phyloP scores from a whole-genome alignment of 2,888 invertebrate species.

The Harmothoe impar region DNA sequence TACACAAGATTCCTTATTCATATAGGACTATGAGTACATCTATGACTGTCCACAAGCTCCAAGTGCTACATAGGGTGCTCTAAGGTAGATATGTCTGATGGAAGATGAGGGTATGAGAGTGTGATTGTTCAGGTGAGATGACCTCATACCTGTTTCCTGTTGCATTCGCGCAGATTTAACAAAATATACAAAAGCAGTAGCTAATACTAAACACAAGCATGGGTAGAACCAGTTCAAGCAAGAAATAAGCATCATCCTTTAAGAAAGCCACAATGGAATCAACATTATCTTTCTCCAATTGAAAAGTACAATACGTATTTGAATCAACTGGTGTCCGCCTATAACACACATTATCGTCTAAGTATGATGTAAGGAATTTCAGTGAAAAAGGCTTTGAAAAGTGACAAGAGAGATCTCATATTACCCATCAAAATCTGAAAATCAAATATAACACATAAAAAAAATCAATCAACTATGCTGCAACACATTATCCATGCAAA shows the following conservation, averaged over 20 bases:
- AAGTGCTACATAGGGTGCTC: slow-evolving; percentile 3
- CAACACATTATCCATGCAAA: too few relatives aligned
- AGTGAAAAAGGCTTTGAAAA: too few relatives aligned
- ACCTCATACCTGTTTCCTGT: neutral
- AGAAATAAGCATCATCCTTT: neutral
- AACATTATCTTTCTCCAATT: too few relatives aligned
- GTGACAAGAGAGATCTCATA: too few relatives aligned
- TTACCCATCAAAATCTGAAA: too few relatives aligned
- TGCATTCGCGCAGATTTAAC: neutral
- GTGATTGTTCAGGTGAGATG: neutral
- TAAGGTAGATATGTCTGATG: slow-evolving; percentile 11
- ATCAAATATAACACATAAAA: too few relatives aligned
- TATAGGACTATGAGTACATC: neutral
- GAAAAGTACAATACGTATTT: neutral
- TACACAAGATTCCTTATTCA: too few relatives aligned
- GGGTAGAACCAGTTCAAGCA: neutral
- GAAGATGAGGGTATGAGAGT: neutral
- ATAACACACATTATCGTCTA: too few relatives aligned
- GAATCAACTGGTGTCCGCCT: too few relatives aligned
- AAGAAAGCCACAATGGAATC: neutral
- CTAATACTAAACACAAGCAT: neutral
- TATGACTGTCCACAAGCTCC: neutral
- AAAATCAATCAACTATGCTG: too few relatives aligned
- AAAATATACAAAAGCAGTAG: neutral
- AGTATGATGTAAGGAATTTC: too few relatives aligned